A percentile compares a stretch with the other conserved stretches of the same genome.
phyloP scores from a whole-genome alignment of 2,797 vertebrate genomes.

The Sebastes steindachneri region DNA sequence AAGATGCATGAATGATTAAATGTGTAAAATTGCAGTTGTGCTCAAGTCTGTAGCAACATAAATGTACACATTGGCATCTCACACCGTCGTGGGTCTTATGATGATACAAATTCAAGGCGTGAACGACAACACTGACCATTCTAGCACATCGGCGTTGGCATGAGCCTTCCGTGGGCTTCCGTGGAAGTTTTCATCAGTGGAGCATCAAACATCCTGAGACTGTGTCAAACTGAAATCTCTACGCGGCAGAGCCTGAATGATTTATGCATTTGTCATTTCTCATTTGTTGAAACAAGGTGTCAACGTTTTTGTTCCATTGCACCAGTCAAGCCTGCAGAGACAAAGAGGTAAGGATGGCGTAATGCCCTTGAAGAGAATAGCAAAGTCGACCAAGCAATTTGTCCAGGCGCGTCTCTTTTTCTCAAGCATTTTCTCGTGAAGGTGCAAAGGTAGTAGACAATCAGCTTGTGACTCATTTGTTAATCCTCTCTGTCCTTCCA shows the following conservation, averaged over 20 bases:
- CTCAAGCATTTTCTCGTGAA: slow-evolving; percentile 27
- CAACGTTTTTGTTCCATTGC: slow-evolving; percentile 73
- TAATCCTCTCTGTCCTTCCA: slow-evolving; percentile 22
- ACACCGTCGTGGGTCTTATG: not conserved
- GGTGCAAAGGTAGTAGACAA: slow-evolving; percentile 17
- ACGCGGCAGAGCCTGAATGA: slow-evolving; percentile 79
- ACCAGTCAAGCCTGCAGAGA: slow-evolving; percentile 69
- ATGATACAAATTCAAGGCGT: not conserved
- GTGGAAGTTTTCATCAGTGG: slow-evolving; percentile 65
- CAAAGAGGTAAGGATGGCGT: slow-evolving; percentile 55
- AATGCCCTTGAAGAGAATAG: slow-evolving; percentile 75
- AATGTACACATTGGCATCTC: not conserved
- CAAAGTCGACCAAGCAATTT: slow-evolving; percentile 71
- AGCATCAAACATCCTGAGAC: slow-evolving; percentile 62
- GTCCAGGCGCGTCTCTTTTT: slow-evolving; percentile 10
- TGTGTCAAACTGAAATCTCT: slow-evolving; percentile 74
- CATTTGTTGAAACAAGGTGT: slow-evolving; percentile 85
- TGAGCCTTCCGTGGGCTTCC: slow-evolving; percentile 23
- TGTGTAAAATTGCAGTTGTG: not conserved
- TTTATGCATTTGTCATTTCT: slow-evolving; percentile 86
- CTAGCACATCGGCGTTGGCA: slow-evolving; percentile 34
- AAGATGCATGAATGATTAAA: not conserved
- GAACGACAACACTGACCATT: slow-evolving; percentile 23
- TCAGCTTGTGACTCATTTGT: slow-evolving; percentile 36
- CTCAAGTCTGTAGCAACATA: not conserved